Evolutionary conservation across 2,113 vertebrate genomes (phyloP).

Genomic region (Oplegnathus fasciatus): DNA sequence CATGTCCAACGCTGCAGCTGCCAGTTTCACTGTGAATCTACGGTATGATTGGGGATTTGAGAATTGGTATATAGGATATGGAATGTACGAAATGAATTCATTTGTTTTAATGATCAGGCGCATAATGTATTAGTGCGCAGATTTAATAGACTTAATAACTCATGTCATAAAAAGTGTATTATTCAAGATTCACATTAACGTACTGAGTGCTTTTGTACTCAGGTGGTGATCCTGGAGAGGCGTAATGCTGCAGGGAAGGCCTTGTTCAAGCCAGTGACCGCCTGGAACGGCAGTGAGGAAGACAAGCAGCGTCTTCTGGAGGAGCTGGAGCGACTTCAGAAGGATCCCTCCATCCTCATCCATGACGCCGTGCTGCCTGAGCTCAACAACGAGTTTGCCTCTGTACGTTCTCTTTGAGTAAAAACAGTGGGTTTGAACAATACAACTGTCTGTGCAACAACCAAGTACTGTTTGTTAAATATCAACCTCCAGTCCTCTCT

Average conservation of each 20-base stretch:
- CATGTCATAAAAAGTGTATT: background rate
- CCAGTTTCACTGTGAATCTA: too few relatives aligned
- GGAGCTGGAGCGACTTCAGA: slow-evolving; percentile 90
- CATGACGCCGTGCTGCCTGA: slow-evolving; percentile 89
- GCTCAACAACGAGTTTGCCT: slow-evolving; percentile 94
- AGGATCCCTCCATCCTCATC: slow-evolving; percentile 89
- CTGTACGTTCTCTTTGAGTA: slow-evolving; percentile 81
- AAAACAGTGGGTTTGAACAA: background rate
- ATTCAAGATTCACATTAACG: background rate
- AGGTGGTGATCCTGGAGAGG: slow-evolving; percentile 95
- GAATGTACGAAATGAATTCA: background rate
- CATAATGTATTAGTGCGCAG: background rate
- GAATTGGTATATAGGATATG: background rate
- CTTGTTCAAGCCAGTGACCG: slow-evolving; percentile 86
- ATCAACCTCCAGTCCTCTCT: background rate
- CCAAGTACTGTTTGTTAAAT: background rate
- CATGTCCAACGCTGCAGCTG: background rate
- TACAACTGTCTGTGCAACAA: background rate
- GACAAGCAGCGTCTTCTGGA: slow-evolving; percentile 90
- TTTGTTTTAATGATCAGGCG: background rate
- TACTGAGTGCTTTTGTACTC: background rate
- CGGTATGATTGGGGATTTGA: background rate
- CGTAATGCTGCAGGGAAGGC: slow-evolving; percentile 89
- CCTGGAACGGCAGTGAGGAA: slow-evolving; percentile 92
- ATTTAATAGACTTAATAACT: background rate